These are phyloP conservation scores for Erannis defoliaria DNA, from an alignment of 2,888 invertebrate genomes.

Conservation along the genomic window DNA sequence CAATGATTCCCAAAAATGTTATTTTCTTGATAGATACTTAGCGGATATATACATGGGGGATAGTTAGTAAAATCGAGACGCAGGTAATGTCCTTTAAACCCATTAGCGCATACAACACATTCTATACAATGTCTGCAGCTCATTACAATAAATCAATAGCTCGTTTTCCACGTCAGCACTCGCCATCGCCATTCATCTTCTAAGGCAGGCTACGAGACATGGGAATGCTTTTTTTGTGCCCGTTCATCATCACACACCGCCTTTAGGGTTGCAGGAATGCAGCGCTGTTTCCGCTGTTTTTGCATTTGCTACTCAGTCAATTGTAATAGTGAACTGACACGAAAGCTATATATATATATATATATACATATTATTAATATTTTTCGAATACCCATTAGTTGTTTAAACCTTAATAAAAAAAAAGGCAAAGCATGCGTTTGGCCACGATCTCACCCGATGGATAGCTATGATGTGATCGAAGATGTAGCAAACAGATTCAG, in stretches of 20 bases:
- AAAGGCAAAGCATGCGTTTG: no score
- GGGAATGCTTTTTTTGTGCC: conserved; percentile 22
- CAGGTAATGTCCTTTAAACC: neutral
- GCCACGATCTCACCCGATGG: no score
- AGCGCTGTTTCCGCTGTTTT: conserved; percentile 5
- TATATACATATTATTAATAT: neutral
- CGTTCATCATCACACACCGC: conserved; percentile 18
- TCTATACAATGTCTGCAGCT: conserved; percentile 9
- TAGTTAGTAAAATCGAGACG: neutral
- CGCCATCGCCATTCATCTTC: conserved; percentile 14
- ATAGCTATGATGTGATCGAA: no score
- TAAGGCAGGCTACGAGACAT: neutral
- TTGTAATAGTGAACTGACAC: neutral
- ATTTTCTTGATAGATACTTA: no score
- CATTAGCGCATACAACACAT: neutral
- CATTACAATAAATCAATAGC: conserved; percentile 23
- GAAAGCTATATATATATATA: neutral
- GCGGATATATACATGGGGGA: no score
- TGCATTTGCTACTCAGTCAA: neutral
- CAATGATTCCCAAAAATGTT: no score
- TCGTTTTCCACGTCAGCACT: conserved; percentile 25
- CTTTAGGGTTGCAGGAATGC: conserved; percentile 3
- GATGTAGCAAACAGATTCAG: no score
- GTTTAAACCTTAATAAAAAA: no score
- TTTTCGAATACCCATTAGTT: no score